A percentile compares a stretch with the other conserved stretches of the same genome.
Evolutionary conservation across 2,888 invertebrate genomes (phyloP).

Genomic region (Eristalinus sepulchralis): DNA sequence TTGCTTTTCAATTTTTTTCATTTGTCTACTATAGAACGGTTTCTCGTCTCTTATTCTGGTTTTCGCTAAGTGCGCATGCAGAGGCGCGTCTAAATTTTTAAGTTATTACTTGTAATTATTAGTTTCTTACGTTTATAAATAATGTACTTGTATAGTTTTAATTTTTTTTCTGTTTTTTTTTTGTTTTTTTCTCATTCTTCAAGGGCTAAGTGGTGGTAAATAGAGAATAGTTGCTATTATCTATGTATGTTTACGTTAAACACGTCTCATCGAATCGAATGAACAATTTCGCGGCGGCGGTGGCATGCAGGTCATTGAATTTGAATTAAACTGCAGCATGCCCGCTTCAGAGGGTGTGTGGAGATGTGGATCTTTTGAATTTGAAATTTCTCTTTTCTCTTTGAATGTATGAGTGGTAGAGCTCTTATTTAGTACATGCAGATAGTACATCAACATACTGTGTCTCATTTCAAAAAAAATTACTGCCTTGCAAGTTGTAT

Average conservation of each 20-base stretch:
- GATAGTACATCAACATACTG: slow-evolving; percentile 15
- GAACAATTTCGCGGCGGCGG: slow-evolving; percentile 34
- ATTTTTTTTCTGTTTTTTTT: slow-evolving; percentile 11
- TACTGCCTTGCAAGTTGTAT: slow-evolving; percentile 69
- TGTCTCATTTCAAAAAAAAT: slow-evolving; percentile 34
- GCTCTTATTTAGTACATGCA: slow-evolving; percentile 22
- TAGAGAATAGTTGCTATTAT: slow-evolving; percentile 72
- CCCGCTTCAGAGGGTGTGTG: slow-evolving; percentile 21
- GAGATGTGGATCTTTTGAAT: slow-evolving; percentile 54
- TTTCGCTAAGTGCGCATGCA: slow-evolving; percentile 1
- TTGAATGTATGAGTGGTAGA: not conserved
- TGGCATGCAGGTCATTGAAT: slow-evolving; percentile 17
- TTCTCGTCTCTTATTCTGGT: slow-evolving; percentile 60
- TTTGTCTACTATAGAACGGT: slow-evolving; percentile 66
- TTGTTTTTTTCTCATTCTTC: slow-evolving; percentile 26
- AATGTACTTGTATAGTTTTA: slow-evolving; percentile 27
- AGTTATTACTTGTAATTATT: slow-evolving; percentile 27
- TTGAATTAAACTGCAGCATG: slow-evolving; percentile 25
- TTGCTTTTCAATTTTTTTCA: not conserved
- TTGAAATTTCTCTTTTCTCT: slow-evolving; percentile 54
- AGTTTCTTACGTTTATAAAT: slow-evolving; percentile 42
- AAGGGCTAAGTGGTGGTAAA: slow-evolving; percentile 58
- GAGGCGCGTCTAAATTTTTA: slow-evolving; percentile 36
- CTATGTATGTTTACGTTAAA: slow-evolving; percentile 58
- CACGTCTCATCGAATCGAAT: slow-evolving; percentile 7